phyloP scores from a whole-genome alignment of 2,888 invertebrate genomes.

The Microchrysa polita region DNA sequence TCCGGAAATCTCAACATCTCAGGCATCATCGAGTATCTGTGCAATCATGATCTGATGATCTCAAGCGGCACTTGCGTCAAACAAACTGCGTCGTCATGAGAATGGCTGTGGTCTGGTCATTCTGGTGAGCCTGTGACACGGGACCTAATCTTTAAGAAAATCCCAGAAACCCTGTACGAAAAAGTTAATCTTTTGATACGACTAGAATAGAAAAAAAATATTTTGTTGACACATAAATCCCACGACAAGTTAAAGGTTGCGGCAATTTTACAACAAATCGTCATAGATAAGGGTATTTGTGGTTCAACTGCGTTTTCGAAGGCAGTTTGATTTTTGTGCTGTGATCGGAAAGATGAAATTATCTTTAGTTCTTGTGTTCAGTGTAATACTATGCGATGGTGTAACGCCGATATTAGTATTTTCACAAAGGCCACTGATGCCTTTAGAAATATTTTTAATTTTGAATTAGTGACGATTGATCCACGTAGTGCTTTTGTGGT shows the following conservation, averaged over 20 bases:
- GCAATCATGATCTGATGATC: no score
- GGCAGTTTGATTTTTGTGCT: constrained; percentile 8
- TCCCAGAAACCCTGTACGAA: no score
- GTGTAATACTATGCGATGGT: constrained; percentile 1
- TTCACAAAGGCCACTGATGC: constrained; percentile 28
- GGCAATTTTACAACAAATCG: not conserved
- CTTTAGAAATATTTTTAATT: constrained; percentile 14
- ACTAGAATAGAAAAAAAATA: not conserved
- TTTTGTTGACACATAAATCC: constrained; percentile 3
- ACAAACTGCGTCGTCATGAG: no score
- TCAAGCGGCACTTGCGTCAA: no score
- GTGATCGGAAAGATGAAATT: constrained; percentile 27
- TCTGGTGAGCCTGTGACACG: no score
- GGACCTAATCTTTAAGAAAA: no score
- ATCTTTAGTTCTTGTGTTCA: not conserved
- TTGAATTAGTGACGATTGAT: not conserved
- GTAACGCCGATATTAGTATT: constrained; percentile 6
- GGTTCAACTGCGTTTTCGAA: not conserved
- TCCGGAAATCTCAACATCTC: no score
- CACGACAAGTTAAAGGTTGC: not conserved
- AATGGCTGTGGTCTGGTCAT: no score
- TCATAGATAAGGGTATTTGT: not conserved
- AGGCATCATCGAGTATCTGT: no score
- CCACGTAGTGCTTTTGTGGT: not conserved
- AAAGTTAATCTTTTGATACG: not conserved